Base-by-base conservation (phyloP, 2,113 vertebrate genomes). In the Equus przewalskii region DNA sequence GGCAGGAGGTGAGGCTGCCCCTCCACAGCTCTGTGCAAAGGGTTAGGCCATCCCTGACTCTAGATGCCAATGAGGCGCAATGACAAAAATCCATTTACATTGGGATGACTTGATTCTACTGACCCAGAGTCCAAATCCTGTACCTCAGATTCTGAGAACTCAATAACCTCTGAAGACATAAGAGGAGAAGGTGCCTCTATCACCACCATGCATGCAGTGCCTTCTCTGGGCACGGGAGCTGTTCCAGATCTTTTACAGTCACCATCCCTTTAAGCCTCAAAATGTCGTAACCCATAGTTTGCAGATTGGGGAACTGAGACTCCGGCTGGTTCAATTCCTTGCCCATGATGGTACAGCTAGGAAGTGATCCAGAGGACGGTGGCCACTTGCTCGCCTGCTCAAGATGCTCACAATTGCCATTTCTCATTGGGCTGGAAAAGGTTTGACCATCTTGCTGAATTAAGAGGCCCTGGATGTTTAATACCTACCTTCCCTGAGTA, bases 171-270 rank as follows among this genome's bases (percentile, higher is more conserved):
- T 11, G 51, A 76, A 26, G 15, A 54, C 51, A 14, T 54, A 54
- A 14, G 13, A 4, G 15, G 51, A 16, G 51, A 54, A 54, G 46
- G 22, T 30, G 80, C 24, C 7, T 80, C 56, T 51, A 16, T 44
- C 10, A 4, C 18, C 33, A 41, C 21, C 26, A 0, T 1, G 6
- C 16, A n/a, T 9, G 65, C 7, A 21, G 9, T 0, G 11, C 33
- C 33, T 83, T 83, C 46, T 60, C 28, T 19, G 6, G 15, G 22
- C 56, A 46, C 10, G 24, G 36, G 11, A 64, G 2, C 14, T 36
- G 12, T 10, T 6, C 19, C 24, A 21, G 26, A 9, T 62, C 86
- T 78, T 49, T 64, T 19, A 41, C 1, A 26, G 11, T 28, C 64
- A 14, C 30, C 8, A 15, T 14, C 15, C 49, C 81, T 76, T 76